Evolutionary conservation across 2,113 vertebrate species (phyloP).

Genomic region (Forbesichthys agassizii): DNA sequence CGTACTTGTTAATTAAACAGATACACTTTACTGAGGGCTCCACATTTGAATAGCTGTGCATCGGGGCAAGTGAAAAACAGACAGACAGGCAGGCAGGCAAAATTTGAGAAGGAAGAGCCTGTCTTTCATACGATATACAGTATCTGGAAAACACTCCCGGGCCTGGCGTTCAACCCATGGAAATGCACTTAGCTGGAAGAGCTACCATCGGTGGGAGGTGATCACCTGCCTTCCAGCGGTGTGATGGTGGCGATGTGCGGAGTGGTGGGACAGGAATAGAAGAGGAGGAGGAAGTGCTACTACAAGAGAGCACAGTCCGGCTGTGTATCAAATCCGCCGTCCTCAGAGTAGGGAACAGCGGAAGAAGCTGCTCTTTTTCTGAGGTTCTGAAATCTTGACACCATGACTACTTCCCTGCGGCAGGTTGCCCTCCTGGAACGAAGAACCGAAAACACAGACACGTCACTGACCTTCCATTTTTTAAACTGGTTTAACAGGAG

Average conservation of each 20-base stretch:
- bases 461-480: not conserved
- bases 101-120: slow-evolving; percentile 30
- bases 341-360: slow-evolving; percentile 92
- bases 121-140: slow-evolving; percentile 38
- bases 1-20: slow-evolving; percentile 15
- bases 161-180: slow-evolving; percentile 13
- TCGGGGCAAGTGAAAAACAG: slow-evolving; percentile 31
- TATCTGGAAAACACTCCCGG: slow-evolving; percentile 28
- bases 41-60: slow-evolving; percentile 37
- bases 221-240: slow-evolving; percentile 37
- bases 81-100: slow-evolving; percentile 21
- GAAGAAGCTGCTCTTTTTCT: slow-evolving; percentile 96
- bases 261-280: slow-evolving; percentile 33
- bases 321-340: slow-evolving; percentile 68
- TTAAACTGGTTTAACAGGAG: not conserved
- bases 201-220: slow-evolving; percentile 48
- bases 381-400: slow-evolving; percentile 92
- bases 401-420: slow-evolving; percentile 90
- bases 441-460: slow-evolving; percentile 6
- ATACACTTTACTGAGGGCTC: slow-evolving; percentile 19
- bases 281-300: slow-evolving; percentile 56
- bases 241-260: slow-evolving; percentile 36
- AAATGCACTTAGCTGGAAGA: slow-evolving; percentile 55
- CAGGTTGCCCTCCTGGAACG: slow-evolving; percentile 88
- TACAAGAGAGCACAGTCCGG: slow-evolving; percentile 83